These are phyloP conservation scores for Proterorhinus semilunaris DNA, from an alignment of 2,113 vertebrate genomes.

Conservation along the genomic window DNA sequence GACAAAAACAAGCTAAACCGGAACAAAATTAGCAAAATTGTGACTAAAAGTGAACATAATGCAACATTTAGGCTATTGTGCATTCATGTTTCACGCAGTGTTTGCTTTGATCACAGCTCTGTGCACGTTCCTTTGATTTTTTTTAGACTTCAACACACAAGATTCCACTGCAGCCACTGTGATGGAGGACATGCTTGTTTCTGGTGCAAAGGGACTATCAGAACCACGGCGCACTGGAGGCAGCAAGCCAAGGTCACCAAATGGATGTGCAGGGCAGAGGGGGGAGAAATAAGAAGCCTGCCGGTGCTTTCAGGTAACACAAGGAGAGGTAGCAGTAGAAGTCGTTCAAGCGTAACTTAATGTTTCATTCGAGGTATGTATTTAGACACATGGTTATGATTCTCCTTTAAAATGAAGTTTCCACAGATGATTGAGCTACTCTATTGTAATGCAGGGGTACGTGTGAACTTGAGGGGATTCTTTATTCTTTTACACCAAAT, in stretches of 20 bases:
- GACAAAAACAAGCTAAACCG: no score
- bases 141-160: not conserved
- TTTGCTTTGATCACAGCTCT: no score
- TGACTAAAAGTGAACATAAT: no score
- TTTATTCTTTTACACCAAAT: not conserved
- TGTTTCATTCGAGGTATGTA: slow-evolving; percentile 9
- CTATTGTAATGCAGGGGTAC: not conserved
- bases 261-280: slow-evolving; percentile 5
- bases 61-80: no score
- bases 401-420: slow-evolving; percentile 19
- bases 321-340: not conserved
- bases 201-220: slow-evolving; percentile 20
- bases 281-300: not conserved
- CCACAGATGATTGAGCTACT: slow-evolving; percentile 5
- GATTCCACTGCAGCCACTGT: slow-evolving; percentile 22
- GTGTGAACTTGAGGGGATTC: not conserved
- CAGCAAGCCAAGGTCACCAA: not conserved
- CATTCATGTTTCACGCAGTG: no score
- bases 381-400: not conserved
- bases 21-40: no score
- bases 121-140: no score
- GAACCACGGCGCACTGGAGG: slow-evolving; percentile 13
- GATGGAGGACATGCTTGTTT: slow-evolving; percentile 1
- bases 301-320: not conserved
- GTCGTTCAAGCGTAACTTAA: slow-evolving; percentile 4